Percentiles rank a stretch among this genome's conserved stretches.
These are phyloP conservation scores for Pedionomus torquatus DNA, from an alignment of 2,113 vertebrate genomes.

Conservation along the genomic window DNA sequence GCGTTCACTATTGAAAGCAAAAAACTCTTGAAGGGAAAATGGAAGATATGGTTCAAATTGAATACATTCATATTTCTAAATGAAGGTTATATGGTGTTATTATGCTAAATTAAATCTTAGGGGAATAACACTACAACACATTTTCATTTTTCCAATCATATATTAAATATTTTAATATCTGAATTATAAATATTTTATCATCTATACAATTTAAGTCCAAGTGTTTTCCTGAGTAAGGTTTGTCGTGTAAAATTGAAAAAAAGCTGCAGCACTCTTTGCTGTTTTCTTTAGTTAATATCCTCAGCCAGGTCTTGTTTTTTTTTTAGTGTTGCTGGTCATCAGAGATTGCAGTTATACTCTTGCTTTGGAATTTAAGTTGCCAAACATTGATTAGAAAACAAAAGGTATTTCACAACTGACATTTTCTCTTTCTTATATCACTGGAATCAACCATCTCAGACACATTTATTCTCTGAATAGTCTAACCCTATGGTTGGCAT, in stretches of 20 bases:
- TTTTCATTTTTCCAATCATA: neutral
- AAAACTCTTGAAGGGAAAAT: neutral
- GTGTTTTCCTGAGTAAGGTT: neutral
- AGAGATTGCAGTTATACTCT: neutral
- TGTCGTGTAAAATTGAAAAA: neutral
- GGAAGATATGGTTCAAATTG: neutral
- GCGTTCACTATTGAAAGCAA: neutral
- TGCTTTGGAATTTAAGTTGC: neutral
- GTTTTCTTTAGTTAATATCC: neutral
- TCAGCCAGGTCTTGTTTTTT: neutral
- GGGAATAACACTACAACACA: neutral
- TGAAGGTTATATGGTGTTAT: neutral
- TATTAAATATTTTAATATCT: constrained; percentile 47
- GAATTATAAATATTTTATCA: constrained; percentile 43
- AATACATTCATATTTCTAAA: neutral
- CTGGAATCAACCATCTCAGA: neutral
- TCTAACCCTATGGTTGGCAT: neutral
- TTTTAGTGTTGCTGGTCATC: neutral
- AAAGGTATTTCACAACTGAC: neutral
- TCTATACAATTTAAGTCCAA: neutral
- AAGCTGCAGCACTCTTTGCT: neutral
- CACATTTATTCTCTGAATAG: neutral
- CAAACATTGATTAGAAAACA: neutral
- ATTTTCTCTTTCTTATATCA: neutral
- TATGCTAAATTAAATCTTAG: neutral